phyloP scores from a whole-genome alignment of 2,113 vertebrate genomes.

The Lonchura striata region DNA sequence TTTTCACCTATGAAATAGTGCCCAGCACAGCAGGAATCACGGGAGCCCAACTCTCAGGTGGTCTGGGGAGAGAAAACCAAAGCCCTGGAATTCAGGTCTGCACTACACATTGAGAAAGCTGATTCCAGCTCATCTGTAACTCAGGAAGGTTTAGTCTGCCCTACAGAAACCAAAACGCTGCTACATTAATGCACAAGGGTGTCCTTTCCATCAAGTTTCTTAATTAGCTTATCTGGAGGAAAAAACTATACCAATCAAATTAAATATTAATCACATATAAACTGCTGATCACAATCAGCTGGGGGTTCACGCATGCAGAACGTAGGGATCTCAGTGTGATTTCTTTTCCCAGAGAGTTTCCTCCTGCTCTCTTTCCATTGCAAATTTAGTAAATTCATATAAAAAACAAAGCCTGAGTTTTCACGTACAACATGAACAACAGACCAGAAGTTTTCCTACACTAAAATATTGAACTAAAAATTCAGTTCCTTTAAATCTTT shows the following conservation, averaged over 20 bases:
- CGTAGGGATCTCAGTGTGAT: slow-evolving; percentile 38
- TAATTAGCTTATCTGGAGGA: slow-evolving; percentile 75
- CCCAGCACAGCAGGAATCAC: not conserved
- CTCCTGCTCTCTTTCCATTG: slow-evolving; percentile 57
- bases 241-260: slow-evolving; percentile 76
- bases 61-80: not conserved
- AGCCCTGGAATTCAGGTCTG: not conserved
- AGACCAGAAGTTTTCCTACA: slow-evolving; percentile 66
- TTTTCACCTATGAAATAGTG: not conserved
- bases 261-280: slow-evolving; percentile 80
- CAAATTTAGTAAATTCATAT: slow-evolving; percentile 69
- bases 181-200: slow-evolving; percentile 45
- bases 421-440: slow-evolving; percentile 63
- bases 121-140: slow-evolving; percentile 1
- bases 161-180: slow-evolving; percentile 50
- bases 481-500: slow-evolving; percentile 74
- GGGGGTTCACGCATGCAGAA: slow-evolving; percentile 51
- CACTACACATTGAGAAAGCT: not conserved
- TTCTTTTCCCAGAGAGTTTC: slow-evolving; percentile 56
- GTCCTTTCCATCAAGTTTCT: slow-evolving; percentile 61
- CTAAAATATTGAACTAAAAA: slow-evolving; percentile 72
- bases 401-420: slow-evolving; percentile 68
- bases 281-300: slow-evolving; percentile 72
- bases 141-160: slow-evolving; percentile 22
- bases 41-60: not conserved